A percentile compares a stretch with the other conserved stretches of the same genome.
phyloP scores from a whole-genome alignment of 2,888 invertebrate genomes.

The Teinopalpus imperialis region DNA sequence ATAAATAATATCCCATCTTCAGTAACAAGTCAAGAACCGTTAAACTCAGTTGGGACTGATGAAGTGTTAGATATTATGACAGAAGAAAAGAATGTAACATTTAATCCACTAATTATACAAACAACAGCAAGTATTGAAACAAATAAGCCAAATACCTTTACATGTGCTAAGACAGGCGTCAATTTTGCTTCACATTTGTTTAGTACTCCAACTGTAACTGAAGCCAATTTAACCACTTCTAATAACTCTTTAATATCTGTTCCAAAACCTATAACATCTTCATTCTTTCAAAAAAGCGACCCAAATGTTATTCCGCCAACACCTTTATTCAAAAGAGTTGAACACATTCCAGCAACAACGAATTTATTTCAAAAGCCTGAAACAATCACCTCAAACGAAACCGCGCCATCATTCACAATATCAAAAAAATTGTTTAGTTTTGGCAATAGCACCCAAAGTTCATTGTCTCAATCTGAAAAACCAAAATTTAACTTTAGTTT shows the following conservation, averaged over 20 bases:
- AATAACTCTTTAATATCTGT: conserved; percentile 29
- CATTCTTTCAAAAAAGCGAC: conserved; percentile 34
- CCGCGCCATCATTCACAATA: conserved; percentile 20
- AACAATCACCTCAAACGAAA: conserved; percentile 26
- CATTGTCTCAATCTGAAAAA: conserved; percentile 41
- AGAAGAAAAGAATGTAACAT: conserved; percentile 2
- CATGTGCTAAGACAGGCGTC: conserved; percentile 33
- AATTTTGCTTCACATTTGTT: conserved; percentile 37
- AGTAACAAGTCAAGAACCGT: conserved; percentile 27
- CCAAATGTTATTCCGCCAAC: conserved; percentile 30
- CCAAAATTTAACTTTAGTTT: conserved; percentile 59
- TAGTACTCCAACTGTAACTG: conserved; percentile 30
- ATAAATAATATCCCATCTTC: conserved; percentile 24
- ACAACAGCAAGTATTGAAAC: conserved; percentile 30
- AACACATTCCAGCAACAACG: conserved; percentile 30
- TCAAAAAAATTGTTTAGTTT: conserved; percentile 52
- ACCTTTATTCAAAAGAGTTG: conserved; percentile 40
- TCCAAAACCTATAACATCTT: conserved; percentile 23
- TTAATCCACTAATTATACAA: neutral
- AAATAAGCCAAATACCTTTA: conserved; percentile 35
- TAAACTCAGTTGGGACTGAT: neutral
- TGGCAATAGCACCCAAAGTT: conserved; percentile 36
- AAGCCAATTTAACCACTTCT: conserved; percentile 30
- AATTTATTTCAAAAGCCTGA: conserved; percentile 40
- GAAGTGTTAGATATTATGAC: neutral